phyloP scores from a whole-genome alignment of 2,888 invertebrate species.

The Osmoderma eremita region DNA sequence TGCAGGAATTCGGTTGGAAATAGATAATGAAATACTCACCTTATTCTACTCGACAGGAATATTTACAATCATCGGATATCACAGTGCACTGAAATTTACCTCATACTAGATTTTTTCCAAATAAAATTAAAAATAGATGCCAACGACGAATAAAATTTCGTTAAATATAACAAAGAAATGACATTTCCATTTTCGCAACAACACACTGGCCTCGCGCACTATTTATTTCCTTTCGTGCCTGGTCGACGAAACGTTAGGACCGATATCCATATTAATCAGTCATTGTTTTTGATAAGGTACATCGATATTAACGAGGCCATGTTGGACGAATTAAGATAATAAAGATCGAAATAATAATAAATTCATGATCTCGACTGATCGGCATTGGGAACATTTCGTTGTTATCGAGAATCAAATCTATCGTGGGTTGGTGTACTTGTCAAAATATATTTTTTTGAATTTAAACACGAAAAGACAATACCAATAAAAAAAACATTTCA shows the following conservation, averaged over 20 bases:
- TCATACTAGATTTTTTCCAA: conserved; percentile 18
- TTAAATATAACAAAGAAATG: conserved; percentile 52
- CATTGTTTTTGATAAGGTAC: conserved; percentile 19
- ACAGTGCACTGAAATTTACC: conserved; percentile 25
- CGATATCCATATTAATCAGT: conserved; percentile 12
- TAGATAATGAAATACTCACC: conserved; percentile 23
- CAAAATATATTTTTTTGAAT: no score
- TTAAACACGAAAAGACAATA: no score
- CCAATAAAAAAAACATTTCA: no score
- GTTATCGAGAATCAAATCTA: no score
- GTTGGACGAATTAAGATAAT: conserved; percentile 7
- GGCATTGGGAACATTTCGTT: no score
- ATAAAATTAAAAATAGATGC: conserved; percentile 32
- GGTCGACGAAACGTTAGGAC: conserved; percentile 2
- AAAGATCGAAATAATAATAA: not conserved
- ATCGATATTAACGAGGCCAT: not conserved
- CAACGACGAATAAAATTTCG: conserved; percentile 46
- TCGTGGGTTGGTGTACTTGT: no score
- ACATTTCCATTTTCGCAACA: conserved; percentile 43
- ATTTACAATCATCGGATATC: conserved; percentile 15
- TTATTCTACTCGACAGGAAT: not conserved
- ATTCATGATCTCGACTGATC: no score
- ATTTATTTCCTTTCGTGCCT: not conserved
- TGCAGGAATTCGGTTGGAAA: conserved; percentile 3
- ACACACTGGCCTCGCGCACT: not conserved